Evolutionary conservation across 1,140 invertebrate species (phyloP).

Genomic region (Platorchestia sp.): DNA sequence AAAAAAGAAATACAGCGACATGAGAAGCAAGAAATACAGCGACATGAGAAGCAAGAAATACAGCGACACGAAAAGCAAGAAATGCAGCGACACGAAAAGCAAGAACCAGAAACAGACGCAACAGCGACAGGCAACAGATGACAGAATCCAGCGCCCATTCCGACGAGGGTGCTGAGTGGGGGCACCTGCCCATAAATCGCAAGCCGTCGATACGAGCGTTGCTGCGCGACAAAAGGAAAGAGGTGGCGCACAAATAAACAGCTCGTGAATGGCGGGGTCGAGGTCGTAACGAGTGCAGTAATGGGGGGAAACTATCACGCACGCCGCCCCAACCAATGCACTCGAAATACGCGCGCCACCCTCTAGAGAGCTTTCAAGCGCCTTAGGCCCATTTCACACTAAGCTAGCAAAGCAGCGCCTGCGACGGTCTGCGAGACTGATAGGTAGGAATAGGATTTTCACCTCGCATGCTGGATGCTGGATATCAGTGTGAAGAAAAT

Average conservation of each 20-base stretch:
- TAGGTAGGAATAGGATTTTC: too few species aligned
- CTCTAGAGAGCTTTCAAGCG: not conserved
- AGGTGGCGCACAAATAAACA: conserved; percentile 5
- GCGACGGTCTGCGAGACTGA: too few species aligned
- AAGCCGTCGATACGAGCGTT: conserved; percentile 20
- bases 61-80: not conserved
- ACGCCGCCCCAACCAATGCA: not conserved
- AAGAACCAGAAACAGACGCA: not conserved
- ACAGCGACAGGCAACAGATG: not conserved
- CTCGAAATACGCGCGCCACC: not conserved
- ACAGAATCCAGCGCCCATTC: not conserved
- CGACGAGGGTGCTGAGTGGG: not conserved
- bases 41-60: not conserved
- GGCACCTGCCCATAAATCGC: not conserved
- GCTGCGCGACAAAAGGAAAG: conserved; percentile 8
- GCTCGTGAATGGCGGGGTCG: not conserved
- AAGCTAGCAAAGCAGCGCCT: too few species aligned
- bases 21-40: not conserved
- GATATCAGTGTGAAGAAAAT: too few species aligned
- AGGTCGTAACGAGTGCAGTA: conserved; percentile 17
- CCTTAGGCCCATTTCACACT: too few species aligned
- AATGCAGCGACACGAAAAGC: not conserved
- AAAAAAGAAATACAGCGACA: not conserved
- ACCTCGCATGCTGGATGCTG: too few species aligned
- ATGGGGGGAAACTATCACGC: conserved; percentile 15